Base-by-base conservation (phyloP, 2,888 invertebrate species). In the Orthosia gracilis region DNA sequence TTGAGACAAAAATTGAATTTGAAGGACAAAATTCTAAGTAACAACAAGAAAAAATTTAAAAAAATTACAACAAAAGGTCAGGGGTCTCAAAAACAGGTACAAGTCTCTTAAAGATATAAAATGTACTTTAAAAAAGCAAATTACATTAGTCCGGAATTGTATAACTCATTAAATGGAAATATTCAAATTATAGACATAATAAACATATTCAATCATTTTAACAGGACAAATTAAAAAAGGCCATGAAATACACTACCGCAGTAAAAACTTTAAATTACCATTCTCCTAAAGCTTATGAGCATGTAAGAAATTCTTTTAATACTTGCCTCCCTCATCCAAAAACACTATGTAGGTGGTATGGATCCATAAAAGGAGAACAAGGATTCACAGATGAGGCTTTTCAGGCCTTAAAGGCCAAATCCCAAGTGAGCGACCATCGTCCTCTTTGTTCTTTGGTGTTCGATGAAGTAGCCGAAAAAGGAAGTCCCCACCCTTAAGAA, bases 281-380 rank as follows among this genome's bases (percentile, higher is more conserved):
- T 21, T 62, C 47, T 4, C 76, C 80, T 12, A 57, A 58, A 7
- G 82, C 82, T 13, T 85, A 83, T 47, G 61, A 23, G 0, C 84
- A 76, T 47, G 80, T 83, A 4, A 59, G 82, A 23, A 67, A 65
- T 18, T 67, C 45, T 13, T 85, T 82, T 70, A 59, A 80, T 40
- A 73, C 78, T 15, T 77, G 26, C 58, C 68, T 80, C 13, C 80
- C 83, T n/a, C 73, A 77, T 23, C 64, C 78, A 17, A 67, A 61
- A 58, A 79, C 80, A 4, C 12, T 85, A 18, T 12, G n/a, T 26
- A 80, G 73, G 4, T 85, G 83, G 79, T 80, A 85, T 21, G 4
- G 40, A 21, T 67, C 18, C 17, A 65, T 78, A 13, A 45, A 80
- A 57, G 72, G 76, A 23, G 54, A 65, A n/a, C 78, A 78, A 18